Conservation (phyloP, 2,888 invertebrate genomes). For the Himalopsyche tibetana region DNA sequence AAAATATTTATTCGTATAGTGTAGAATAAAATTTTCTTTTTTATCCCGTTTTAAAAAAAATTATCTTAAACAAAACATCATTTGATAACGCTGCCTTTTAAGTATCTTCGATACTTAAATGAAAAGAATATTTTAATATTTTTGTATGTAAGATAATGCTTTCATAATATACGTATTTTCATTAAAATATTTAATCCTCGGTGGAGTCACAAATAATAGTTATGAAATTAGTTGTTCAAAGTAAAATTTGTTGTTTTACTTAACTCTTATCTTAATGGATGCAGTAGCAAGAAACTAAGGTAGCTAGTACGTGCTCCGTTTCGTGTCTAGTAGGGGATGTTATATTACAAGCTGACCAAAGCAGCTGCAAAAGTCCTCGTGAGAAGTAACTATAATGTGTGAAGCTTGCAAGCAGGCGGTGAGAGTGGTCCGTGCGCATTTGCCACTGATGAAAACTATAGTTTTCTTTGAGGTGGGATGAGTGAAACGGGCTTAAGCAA, state of each 20-base stretch:
- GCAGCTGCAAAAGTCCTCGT: conserved; percentile 37
- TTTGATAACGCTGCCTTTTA: too few species aligned
- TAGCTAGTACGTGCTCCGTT: conserved; percentile 23
- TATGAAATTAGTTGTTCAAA: background rate
- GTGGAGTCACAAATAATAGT: conserved; percentile 4
- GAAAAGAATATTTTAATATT: too few species aligned
- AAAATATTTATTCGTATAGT: too few species aligned
- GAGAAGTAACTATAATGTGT: conserved; percentile 37
- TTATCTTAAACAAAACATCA: too few species aligned
- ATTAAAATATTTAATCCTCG: conserved; percentile 3
- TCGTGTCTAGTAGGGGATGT: background rate
- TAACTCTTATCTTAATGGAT: conserved; percentile 37
- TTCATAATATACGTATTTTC: background rate
- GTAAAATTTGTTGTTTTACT: conserved; percentile 38
- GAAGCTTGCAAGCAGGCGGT: conserved; percentile 11
- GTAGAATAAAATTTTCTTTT: too few species aligned
- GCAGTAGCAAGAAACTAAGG: conserved; percentile 28
- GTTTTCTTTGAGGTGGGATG: too few species aligned
- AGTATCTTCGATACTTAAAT: too few species aligned
- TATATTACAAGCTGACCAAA: conserved; percentile 37
- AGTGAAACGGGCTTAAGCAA: too few species aligned
- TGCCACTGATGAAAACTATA: too few species aligned
- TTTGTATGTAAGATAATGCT: too few species aligned
- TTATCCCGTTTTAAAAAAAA: too few species aligned
- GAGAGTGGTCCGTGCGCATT: background rate